Percentiles rank a stretch among this genome's conserved stretches.
These are phyloP conservation scores for Catostylus mosaicus DNA, from an alignment of 30 jellyfish, hydroid and myxozoan species.

Conservation along the genomic window DNA sequence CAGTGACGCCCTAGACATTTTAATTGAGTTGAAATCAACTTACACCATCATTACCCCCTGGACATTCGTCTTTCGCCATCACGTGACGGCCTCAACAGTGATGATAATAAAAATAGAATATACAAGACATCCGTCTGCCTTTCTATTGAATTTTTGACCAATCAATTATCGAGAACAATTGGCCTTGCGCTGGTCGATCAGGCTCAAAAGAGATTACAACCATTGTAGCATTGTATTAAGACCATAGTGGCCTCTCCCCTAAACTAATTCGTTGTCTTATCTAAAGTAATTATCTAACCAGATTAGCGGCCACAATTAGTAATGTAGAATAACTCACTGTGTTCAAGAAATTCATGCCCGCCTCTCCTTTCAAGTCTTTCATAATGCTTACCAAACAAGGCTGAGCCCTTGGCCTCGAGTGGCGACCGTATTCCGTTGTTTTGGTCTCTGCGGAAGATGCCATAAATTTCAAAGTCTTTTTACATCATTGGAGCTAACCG, in stretches of 20 bases:
- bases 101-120: slow-evolving; percentile 44
- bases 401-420: slow-evolving; percentile 31
- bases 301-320: slow-evolving; percentile 84
- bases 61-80: not conserved
- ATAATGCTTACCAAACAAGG: slow-evolving; percentile 14
- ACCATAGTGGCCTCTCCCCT: slow-evolving; percentile 56
- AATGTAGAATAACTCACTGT: slow-evolving; percentile 70
- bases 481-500: slow-evolving; percentile 62
- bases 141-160: slow-evolving; percentile 54
- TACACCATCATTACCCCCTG: slow-evolving; percentile 34
- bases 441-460: no score
- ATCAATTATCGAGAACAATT: slow-evolving; percentile 59
- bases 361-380: slow-evolving; percentile 43
- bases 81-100: slow-evolving; percentile 1
- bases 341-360: slow-evolving; percentile 61
- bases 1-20: no score
- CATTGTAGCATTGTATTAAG: slow-evolving; percentile 30
- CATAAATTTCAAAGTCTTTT: no score
- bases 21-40: not conserved
- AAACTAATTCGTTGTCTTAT: slow-evolving; percentile 49
- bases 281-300: slow-evolving; percentile 64
- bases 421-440: no score
- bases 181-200: slow-evolving; percentile 50
- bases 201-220: slow-evolving; percentile 49
- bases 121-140: slow-evolving; percentile 62